These are phyloP conservation scores for Diarsia rubi DNA, from an alignment of 2,888 invertebrate genomes.

Conservation along the genomic window DNA sequence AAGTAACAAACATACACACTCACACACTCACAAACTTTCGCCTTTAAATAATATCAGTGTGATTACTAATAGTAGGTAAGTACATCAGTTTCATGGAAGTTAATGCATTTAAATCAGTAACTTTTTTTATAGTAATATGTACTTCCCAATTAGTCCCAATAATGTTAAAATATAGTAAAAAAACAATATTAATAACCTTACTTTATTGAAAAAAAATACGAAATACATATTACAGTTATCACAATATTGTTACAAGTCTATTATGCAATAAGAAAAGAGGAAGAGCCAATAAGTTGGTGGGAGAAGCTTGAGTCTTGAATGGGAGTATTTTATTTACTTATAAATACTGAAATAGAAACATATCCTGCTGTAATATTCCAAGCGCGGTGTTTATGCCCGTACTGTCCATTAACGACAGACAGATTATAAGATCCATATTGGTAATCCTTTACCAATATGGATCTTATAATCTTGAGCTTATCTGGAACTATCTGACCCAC, in stretches of 20 bases:
- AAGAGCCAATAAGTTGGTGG: not conserved
- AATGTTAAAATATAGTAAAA: too few species aligned
- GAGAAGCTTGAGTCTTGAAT: not conserved
- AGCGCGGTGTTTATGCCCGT: not conserved
- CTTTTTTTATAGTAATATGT: not conserved
- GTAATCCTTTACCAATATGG: too few species aligned
- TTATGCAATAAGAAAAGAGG: not conserved
- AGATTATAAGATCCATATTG: not conserved
- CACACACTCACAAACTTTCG: too few species aligned
- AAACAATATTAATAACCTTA: too few species aligned
- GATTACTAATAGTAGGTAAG: too few species aligned
- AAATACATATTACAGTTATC: too few species aligned
- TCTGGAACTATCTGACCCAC: too few species aligned
- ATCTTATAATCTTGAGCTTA: too few species aligned
- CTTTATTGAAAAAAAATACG: too few species aligned
- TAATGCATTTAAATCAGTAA: not conserved
- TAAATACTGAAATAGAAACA: conserved; percentile 1
- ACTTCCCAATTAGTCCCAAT: too few species aligned
- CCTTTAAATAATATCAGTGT: too few species aligned
- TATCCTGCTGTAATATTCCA: not conserved
- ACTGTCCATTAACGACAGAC: not conserved
- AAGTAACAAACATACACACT: too few species aligned
- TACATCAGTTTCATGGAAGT: not conserved
- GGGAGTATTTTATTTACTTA: not conserved
- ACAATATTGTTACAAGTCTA: not conserved